Conservation (phyloP, 2,113 vertebrate species). For the Microcebus murinus region DNA sequence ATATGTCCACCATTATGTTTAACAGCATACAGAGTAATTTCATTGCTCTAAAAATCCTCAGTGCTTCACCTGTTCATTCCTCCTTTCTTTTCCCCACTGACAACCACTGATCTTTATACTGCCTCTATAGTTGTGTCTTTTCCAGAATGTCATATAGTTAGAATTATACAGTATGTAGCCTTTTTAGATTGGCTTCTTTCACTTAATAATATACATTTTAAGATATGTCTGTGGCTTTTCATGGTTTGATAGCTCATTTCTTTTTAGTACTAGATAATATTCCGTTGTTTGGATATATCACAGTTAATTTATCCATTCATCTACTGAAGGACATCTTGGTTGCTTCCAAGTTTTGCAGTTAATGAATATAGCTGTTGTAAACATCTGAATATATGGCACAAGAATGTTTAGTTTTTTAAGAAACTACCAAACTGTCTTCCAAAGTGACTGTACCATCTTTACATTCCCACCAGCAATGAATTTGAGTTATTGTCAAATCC, state of each 20-base stretch:
- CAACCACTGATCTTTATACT: background rate
- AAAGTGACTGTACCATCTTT: background rate
- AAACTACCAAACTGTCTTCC: background rate
- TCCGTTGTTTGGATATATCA: background rate
- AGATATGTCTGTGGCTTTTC: background rate
- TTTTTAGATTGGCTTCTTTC: slow-evolving; percentile 8
- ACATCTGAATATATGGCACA: background rate
- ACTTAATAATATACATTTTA: slow-evolving; percentile 3
- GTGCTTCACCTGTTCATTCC: background rate
- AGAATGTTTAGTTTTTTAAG: slow-evolving; percentile 15
- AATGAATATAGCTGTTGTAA: background rate
- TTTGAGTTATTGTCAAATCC: background rate
- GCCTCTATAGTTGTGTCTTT: background rate
- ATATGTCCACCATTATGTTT: background rate
- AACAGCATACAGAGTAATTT: background rate
- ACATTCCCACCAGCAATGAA: background rate
- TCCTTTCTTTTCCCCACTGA: background rate
- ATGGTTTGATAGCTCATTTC: background rate
- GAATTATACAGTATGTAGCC: background rate
- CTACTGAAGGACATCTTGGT: background rate
- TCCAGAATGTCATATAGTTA: background rate
- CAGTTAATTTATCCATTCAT: background rate
- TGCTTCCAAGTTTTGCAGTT: background rate
- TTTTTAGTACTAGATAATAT: slow-evolving; percentile 2
- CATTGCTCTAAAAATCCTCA: background rate